Conservation (phyloP, 2,113 vertebrate species). For the Asarcornis scutulata region DNA sequence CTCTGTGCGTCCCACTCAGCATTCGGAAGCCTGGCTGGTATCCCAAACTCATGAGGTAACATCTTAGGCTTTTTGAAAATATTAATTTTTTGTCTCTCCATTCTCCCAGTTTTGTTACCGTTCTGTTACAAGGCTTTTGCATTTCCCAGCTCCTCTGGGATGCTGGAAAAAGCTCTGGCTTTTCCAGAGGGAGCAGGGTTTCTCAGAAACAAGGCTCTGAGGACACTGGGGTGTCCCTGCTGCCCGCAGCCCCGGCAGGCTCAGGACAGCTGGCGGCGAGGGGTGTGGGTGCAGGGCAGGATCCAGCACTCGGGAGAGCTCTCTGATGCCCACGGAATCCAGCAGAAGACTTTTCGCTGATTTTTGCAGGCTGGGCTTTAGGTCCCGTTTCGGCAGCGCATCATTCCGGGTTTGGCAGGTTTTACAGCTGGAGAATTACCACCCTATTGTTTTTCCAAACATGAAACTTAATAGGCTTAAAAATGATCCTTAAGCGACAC, state of each 20-base stretch:
- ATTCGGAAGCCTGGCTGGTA: background rate
- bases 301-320: too few species aligned
- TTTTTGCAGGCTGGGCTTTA: background rate
- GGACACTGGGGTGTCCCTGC: too few species aligned
- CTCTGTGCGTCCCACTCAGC: background rate
- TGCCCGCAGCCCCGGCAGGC: background rate
- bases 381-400: rapidly evolving
- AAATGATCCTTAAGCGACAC: background rate
- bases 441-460: background rate
- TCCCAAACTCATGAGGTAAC: background rate
- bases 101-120: background rate
- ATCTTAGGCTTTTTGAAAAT: background rate
- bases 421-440: background rate
- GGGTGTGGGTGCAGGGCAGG: too few species aligned
- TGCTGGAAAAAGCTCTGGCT: background rate
- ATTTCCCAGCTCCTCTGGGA: background rate
- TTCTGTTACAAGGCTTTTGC: background rate
- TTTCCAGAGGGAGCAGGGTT: background rate
- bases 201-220: background rate
- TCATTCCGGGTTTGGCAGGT: background rate
- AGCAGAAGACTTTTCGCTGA: background rate
- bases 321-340: background rate
- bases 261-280: rapidly evolving
- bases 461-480: background rate
- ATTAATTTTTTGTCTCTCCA: background rate